Base-by-base conservation (phyloP, 1,140 invertebrate species). In the Mactra quadrangularis region DNA sequence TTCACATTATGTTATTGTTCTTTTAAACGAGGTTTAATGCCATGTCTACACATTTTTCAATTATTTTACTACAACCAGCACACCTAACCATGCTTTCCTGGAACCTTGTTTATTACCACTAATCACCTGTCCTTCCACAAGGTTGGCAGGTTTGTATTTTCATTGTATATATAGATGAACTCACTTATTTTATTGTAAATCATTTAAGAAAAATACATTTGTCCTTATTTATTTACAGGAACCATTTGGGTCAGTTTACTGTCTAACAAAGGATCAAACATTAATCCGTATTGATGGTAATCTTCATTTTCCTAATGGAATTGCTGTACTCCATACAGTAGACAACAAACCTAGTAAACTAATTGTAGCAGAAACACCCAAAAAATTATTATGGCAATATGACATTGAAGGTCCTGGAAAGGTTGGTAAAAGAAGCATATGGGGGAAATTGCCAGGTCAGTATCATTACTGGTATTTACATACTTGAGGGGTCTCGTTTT, bases 341-440 rank as follows among this genome's bases (percentile, higher is more conserved):
- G 86, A 89, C 68, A 87, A 85, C 0, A 71, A 53, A 53, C 89
- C 90, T 3, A 29, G 66, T 15, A 87, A 84, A 59, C 79, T 92
- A 13, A 90, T 91, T 55, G 91, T 92, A 19, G 91, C 91, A 6
- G 91, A 92, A 60, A 92, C 91, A n/a, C 88, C 86, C 11, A 88
- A 89, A 2, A 91, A 90, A 77, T 35, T 77, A 27, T 81, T 92
- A 4, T 92, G 90, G 91, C 82, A 72, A 22, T 91, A 90, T 85
- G 87, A 90, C 35, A 91, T 92, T 45, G 17, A 66, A 41, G 88
- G 86, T 15, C 83, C 87, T 33, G 90, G 88, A 3, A 62, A 85
- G 59, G 83, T 91, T 0, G 70, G 53, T 31, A 81, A 87, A 19
- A 90, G 87, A 85, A 66, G 29, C 53, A 33, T 86, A 1, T 92